Conservation (phyloP, 2,113 vertebrate genomes). For the Otolemur garnettii region DNA sequence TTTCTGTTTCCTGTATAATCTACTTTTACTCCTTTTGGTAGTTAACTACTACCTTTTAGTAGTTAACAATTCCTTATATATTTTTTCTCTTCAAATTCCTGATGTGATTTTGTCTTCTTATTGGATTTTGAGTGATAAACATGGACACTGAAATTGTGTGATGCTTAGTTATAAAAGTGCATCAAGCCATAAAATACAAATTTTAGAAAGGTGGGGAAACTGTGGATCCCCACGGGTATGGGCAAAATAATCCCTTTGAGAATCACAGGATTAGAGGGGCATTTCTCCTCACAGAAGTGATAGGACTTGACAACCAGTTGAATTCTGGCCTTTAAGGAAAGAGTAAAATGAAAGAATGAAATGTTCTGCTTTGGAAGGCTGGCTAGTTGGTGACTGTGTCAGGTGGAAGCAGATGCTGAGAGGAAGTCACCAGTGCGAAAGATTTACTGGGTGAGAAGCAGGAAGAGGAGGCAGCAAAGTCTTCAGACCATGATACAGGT, state of each 20-base stretch:
- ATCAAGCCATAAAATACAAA: not conserved
- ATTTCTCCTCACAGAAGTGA: not conserved
- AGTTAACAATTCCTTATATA: not conserved
- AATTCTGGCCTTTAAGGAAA: not conserved
- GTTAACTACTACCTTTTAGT: not conserved
- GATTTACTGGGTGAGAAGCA: not conserved
- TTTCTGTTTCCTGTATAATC: not conserved
- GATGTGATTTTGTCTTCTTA: not conserved
- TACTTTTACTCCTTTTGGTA: not conserved
- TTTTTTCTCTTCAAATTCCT: not conserved
- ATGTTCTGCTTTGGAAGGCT: not conserved
- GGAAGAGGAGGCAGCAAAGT: not conserved
- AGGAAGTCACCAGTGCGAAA: not conserved
- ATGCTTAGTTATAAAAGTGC: not conserved
- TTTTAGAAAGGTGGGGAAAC: not conserved
- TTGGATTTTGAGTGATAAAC: not conserved
- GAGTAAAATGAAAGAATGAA: not conserved
- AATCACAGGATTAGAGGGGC: not conserved
- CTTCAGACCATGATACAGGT: not conserved
- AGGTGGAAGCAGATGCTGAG: not conserved
- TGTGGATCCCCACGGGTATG: not conserved
- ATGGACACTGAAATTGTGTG: not conserved
- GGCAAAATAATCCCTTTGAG: not conserved
- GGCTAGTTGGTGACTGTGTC: not conserved
- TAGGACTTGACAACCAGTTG: not conserved